Evolutionary conservation across 2,797 vertebrate species (phyloP).

Genomic region (Parambassis ranga): DNA sequence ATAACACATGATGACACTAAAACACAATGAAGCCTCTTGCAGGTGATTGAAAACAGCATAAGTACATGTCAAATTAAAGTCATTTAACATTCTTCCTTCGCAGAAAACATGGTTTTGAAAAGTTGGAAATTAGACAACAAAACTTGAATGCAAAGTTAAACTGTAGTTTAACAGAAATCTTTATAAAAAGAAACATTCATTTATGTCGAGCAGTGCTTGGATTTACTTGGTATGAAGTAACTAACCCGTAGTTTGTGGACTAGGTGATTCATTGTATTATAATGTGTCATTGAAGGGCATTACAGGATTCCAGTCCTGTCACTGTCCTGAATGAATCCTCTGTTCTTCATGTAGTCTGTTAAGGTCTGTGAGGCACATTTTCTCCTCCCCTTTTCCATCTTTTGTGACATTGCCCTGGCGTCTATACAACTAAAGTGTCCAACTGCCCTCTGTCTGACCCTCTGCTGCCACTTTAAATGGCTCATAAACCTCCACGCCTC

Average conservation of each 20-base stretch:
- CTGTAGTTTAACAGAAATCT: no score
- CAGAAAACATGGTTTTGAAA: no score
- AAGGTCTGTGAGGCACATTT: constrained; percentile 54
- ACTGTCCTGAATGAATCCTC: constrained; percentile 58
- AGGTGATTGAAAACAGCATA: background rate
- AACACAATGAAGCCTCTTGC: no score
- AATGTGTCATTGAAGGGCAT: constrained; percentile 23
- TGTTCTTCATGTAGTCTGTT: constrained; percentile 55
- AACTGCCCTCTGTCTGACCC: constrained; percentile 72
- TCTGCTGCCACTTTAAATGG: constrained; percentile 60
- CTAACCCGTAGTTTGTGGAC: no score
- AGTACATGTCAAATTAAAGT: background rate
- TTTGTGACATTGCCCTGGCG: constrained; percentile 58
- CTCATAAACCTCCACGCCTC: constrained; percentile 70
- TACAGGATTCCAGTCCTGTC: constrained; percentile 37
- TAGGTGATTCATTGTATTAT: no score
- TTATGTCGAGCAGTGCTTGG: no score
- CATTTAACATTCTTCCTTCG: background rate
- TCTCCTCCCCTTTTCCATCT: constrained; percentile 48
- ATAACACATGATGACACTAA: constrained; percentile 9
- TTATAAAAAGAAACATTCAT: no score
- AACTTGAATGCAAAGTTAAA: no score
- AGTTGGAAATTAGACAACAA: no score
- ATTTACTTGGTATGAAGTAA: no score
- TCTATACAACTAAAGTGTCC: constrained; percentile 62